A percentile compares a stretch with the other conserved stretches of the same genome.
These are phyloP conservation scores for Sarcophaga subvicina DNA, from an alignment of 2,888 invertebrate genomes.

Conservation along the genomic window DNA sequence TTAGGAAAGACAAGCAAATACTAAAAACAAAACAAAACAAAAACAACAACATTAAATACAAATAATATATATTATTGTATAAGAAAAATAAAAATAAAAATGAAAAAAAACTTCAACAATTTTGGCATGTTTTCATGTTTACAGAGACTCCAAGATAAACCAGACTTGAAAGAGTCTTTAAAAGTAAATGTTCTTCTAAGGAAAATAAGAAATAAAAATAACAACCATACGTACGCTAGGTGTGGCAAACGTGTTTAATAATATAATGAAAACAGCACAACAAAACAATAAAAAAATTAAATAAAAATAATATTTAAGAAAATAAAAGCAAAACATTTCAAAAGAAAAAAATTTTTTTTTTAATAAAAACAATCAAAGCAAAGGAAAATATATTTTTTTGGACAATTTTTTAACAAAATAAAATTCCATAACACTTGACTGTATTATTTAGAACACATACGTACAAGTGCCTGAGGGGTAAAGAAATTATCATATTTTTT, in stretches of 20 bases:
- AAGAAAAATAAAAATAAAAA: not conserved
- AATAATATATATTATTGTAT: conserved; percentile 26
- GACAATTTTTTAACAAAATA: not conserved
- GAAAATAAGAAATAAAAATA: conserved; percentile 29
- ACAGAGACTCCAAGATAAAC: conserved; percentile 18
- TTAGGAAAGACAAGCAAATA: conserved; percentile 41
- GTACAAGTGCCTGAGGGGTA: not conserved
- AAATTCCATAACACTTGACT: not conserved
- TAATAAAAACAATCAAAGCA: not conserved
- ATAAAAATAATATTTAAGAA: not conserved
- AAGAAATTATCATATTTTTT: not conserved
- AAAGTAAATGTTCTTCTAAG: conserved; percentile 44
- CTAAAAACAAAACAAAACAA: not conserved
- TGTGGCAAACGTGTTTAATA: conserved; percentile 64
- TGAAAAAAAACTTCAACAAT: conserved; percentile 18
- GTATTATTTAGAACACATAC: no score
- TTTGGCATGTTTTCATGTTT: conserved; percentile 59
- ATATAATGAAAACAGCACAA: not conserved
- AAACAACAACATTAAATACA: conserved; percentile 17
- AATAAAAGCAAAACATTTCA: not conserved
- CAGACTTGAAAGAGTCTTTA: conserved; percentile 46
- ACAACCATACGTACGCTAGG: conserved; percentile 24
- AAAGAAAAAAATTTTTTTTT: conserved; percentile 2
- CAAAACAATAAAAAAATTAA: not conserved
- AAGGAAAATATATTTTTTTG: no score